These are phyloP conservation scores for Formicarius rufipectus DNA, from an alignment of 2,113 vertebrate species.

Conservation along the genomic window DNA sequence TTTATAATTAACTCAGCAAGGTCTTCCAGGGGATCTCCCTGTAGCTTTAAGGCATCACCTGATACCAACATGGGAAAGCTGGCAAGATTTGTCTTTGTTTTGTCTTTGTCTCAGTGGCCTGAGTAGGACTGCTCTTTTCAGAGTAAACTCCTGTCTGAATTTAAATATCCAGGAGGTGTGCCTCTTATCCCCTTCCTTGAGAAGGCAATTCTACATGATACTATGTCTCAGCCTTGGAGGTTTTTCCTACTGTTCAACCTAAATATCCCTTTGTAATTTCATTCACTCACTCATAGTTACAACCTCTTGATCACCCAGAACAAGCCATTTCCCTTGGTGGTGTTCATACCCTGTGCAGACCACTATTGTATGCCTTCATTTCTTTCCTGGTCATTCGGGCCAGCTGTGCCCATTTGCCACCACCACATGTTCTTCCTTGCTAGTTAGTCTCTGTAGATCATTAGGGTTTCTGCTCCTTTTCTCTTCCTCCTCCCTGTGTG, in stretches of 20 bases:
- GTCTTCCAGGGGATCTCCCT: not conserved
- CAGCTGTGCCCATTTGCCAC: not conserved
- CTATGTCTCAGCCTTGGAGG: not conserved
- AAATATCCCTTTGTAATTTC: not conserved
- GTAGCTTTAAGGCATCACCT: not conserved
- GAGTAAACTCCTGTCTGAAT: not conserved
- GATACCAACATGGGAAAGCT: not conserved
- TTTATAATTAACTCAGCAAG: not conserved
- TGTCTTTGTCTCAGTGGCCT: not conserved
- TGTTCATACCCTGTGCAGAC: not conserved
- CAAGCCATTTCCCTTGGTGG: not conserved
- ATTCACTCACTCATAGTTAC: not conserved
- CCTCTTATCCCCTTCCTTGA: not conserved
- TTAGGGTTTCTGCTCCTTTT: conserved; percentile 21
- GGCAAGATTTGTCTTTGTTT: not conserved
- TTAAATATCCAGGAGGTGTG: not conserved
- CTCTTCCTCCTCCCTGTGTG: not conserved
- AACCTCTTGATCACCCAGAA: not conserved
- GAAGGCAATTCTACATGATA: not conserved
- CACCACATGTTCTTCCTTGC: not conserved
- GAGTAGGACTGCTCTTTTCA: not conserved
- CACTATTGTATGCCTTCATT: accelerated
- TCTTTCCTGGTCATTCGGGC: not conserved
- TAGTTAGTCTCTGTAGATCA: not conserved
- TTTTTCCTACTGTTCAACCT: not conserved